A percentile compares a stretch with the other conserved stretches of the same genome.
Evolutionary conservation across 2,888 invertebrate genomes (phyloP).

Genomic region (Odiellus spinosus): DNA sequence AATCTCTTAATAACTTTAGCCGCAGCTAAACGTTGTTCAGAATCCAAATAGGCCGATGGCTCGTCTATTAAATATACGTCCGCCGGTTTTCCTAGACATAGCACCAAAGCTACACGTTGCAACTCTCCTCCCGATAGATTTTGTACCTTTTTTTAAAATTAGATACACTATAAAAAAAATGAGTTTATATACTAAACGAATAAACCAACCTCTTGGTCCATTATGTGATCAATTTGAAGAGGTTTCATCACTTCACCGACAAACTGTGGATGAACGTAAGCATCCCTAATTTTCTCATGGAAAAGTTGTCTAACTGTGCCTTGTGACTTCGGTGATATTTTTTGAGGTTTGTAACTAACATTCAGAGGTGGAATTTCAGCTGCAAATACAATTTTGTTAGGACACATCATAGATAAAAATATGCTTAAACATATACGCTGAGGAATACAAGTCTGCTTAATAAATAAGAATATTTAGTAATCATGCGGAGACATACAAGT

Average conservation of each 20-base stretch:
- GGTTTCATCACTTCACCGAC: conserved; percentile 98
- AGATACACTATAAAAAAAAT: not conserved
- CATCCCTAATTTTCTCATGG: conserved; percentile 93
- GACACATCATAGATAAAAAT: no score
- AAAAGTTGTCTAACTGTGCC: conserved; percentile 80
- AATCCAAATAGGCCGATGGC: conserved; percentile 88
- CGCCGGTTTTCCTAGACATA: conserved; percentile 95
- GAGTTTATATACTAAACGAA: not conserved
- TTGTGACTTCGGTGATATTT: conserved; percentile 93
- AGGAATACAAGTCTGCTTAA: no score
- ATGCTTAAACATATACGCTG: no score
- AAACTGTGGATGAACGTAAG: conserved; percentile 93
- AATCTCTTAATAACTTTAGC: conserved; percentile 74
- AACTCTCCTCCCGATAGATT: conserved; percentile 98
- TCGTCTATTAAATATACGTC: conserved; percentile 98
- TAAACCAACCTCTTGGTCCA: conserved; percentile 98
- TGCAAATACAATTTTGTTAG: no score
- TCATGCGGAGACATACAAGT: no score
- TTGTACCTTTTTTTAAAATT: conserved; percentile 40
- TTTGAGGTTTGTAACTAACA: conserved; percentile 99
- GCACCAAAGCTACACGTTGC: conserved; percentile 87
- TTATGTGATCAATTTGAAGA: conserved; percentile 86
- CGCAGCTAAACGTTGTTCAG: conserved; percentile 97
- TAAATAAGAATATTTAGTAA: no score
- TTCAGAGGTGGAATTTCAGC: conserved; percentile 73